Base-by-base conservation (phyloP, 2,888 invertebrate genomes). In the Panorpa germanica region DNA sequence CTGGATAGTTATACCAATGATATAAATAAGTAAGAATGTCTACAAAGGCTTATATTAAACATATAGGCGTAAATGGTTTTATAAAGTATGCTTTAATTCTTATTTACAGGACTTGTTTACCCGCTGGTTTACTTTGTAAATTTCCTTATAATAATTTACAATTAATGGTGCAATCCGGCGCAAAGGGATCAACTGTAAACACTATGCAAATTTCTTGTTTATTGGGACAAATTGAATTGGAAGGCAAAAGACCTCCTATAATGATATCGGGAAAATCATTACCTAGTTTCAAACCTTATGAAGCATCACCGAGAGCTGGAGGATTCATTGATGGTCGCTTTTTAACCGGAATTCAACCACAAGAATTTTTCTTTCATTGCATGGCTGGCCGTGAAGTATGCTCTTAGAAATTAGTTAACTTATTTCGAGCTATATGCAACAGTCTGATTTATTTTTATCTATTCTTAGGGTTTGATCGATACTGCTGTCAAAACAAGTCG, bases 401-500 rank as follows among this genome's bases (percentile, higher is more conserved):
- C 38, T 13, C n/a, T 21, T 17, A 7, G 4, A 31, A 4, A 22
- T 20, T 18, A 21, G 13, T 25, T 12, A 26, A 28, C 12, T 37
- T 28, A 13, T 32, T 31, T 17, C 32, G 9, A 26, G 10, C 21
- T 9, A 37, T 26, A 15, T 31, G 20, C 12, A 22, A 34, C 12
- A 33, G 20, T 28, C 30, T 28, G 5, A 19, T 34, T 25, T 28
- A 13, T 30, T 26, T 34, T 15, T 23, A 22, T 25, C 10, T 25
- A 36, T 35, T 39, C 46, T 33, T 43, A 76, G 73, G 88, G 98
- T 63, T 67, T 99, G 31, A 88, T 99, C 44, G 98, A 99, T 70
- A 99, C 98, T 4, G 98, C 98, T 38, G 96, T 98, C 0, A 99
- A 99, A 61, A 99, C 98, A 2, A 93, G 91, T 57, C 71, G 95